Conservation (phyloP, 2,113 vertebrate species). For the Cynocephalus volans region DNA sequence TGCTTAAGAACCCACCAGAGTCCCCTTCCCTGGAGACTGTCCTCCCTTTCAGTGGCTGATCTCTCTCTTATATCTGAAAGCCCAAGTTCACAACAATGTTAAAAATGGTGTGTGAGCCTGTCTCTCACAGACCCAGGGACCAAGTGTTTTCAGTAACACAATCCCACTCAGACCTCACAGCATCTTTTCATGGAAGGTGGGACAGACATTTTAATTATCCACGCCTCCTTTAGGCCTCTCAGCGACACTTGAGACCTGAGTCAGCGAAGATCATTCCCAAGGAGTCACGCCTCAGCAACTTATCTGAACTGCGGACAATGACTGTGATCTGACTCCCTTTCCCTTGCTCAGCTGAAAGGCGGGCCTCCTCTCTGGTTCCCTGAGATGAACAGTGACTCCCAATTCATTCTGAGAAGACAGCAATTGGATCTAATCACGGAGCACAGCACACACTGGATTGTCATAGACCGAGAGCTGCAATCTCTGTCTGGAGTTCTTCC, state of each 20-base stretch:
- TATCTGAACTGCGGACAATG: neutral
- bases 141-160: conserved; percentile 1
- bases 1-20: neutral
- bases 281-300: neutral
- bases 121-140: neutral
- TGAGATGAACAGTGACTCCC: conserved; percentile 43
- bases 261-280: accelerated
- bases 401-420: conserved; percentile 63
- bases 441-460: neutral
- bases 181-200: conserved; percentile 12
- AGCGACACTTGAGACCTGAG: accelerated
- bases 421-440: conserved; percentile 40
- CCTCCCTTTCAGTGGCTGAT: neutral
- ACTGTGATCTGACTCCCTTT: neutral
- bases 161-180: neutral
- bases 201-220: conserved; percentile 39
- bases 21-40: neutral
- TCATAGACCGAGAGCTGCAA: neutral
- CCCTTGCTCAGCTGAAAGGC: neutral
- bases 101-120: neutral
- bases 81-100: neutral
- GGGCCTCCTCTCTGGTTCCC: neutral
- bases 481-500: neutral
- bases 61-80: neutral
- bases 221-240: neutral